Evolutionary conservation across 1,140 invertebrate species (phyloP).

Genomic region (Saccostrea cuccullata): DNA sequence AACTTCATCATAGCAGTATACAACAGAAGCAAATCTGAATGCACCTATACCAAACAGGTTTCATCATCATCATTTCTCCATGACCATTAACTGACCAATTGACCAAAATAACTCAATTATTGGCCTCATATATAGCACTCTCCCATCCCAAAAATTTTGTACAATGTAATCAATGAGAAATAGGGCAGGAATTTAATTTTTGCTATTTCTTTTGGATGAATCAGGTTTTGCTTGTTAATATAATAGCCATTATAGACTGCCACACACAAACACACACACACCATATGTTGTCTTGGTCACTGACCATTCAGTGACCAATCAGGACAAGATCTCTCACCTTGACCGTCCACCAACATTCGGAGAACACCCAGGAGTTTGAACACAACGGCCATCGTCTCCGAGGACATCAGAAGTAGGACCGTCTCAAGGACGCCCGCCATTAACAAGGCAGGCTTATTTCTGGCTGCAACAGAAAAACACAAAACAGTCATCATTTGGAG

Average conservation of each 20-base stretch:
- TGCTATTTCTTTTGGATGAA: too few relatives aligned
- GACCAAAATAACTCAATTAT: too few relatives aligned
- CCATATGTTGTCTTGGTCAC: neutral
- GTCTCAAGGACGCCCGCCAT: constrained; percentile 85
- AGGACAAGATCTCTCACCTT: constrained; percentile 80
- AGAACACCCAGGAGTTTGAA: constrained; percentile 92
- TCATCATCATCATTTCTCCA: too few relatives aligned
- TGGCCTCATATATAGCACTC: too few relatives aligned
- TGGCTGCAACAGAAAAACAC: constrained; percentile 67
- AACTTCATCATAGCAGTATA: too few relatives aligned
- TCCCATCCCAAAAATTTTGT: too few relatives aligned
- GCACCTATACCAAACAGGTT: too few relatives aligned
- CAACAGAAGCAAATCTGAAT: too few relatives aligned
- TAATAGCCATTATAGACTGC: neutral
- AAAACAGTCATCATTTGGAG: neutral
- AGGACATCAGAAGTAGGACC: constrained; percentile 85
- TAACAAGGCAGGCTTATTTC: constrained; percentile 87
- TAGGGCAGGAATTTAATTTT: too few relatives aligned
- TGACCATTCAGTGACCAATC: neutral
- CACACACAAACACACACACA: neutral
- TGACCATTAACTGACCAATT: too few relatives aligned
- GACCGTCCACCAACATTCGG: constrained; percentile 90
- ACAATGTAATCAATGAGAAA: too few relatives aligned
- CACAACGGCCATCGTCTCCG: constrained; percentile 88
- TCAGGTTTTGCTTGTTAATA: neutral